Percentiles rank a stretch among this genome's conserved stretches.
Evolutionary conservation across 2,797 vertebrate species (phyloP).

Genomic region (Halcyon chelicuti): DNA sequence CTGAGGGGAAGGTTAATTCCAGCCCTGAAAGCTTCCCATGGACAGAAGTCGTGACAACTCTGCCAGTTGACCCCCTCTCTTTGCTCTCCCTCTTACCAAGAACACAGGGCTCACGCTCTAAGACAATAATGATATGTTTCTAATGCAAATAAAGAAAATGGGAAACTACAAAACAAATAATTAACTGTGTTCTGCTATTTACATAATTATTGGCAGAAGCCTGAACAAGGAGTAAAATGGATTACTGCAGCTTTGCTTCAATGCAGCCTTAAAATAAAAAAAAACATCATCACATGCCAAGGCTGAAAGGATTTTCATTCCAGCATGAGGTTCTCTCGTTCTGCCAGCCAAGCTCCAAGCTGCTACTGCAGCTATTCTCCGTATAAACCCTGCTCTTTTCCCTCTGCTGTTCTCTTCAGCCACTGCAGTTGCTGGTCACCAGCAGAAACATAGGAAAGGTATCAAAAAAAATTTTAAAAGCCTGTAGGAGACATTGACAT

Average conservation of each 20-base stretch:
- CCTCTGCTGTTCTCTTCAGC: neutral
- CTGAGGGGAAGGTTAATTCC: neutral
- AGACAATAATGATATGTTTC: neutral
- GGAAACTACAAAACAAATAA: slow-evolving; percentile 33
- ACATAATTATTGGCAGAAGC: slow-evolving; percentile 40
- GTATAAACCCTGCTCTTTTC: neutral
- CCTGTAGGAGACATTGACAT: neutral
- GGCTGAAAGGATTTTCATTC: slow-evolving; percentile 64
- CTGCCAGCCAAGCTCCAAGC: slow-evolving; percentile 37
- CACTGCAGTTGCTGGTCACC: neutral
- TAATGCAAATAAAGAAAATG: neutral
- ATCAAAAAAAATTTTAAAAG: neutral
- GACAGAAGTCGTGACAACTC: neutral
- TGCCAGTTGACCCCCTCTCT: neutral
- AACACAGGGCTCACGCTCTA: neutral
- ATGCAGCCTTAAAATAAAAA: slow-evolving; percentile 19
- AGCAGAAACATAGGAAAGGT: neutral
- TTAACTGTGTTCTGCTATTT: slow-evolving; percentile 40
- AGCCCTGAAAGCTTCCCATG: neutral
- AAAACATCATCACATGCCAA: slow-evolving; percentile 42
- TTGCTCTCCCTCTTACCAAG: neutral
- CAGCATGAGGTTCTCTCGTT: neutral
- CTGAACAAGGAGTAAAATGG: slow-evolving; percentile 17
- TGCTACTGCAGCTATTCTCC: neutral
- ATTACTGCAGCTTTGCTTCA: slow-evolving; percentile 48